A percentile compares a stretch with the other conserved stretches of the same genome.
phyloP scores from a whole-genome alignment of 2,113 vertebrate genomes.

The Vimba vimba region DNA sequence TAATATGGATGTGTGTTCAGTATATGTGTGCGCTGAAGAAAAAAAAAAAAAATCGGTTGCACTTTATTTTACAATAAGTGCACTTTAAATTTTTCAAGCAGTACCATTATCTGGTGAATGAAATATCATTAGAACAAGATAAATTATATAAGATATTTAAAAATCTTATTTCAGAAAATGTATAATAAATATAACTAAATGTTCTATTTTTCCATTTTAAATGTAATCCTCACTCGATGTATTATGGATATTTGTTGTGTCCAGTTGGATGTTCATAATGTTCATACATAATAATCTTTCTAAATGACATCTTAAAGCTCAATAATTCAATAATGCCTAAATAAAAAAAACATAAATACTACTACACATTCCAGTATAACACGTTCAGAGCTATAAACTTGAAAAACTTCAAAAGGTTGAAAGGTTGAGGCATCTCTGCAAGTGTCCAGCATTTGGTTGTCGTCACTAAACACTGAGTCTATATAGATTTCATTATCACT shows the following conservation, averaged over 20 bases:
- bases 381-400: background rate
- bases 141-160: background rate
- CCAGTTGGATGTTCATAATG: background rate
- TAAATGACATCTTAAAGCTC: background rate
- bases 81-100: background rate
- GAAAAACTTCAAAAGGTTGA: background rate
- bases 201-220: background rate
- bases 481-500: background rate
- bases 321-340: background rate
- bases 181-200: background rate
- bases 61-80: too few species aligned
- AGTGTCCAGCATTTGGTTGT: background rate
- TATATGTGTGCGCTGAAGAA: background rate
- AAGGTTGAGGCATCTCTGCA: background rate
- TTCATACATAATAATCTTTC: background rate
- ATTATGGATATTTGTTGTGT: background rate
- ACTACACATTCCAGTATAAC: background rate
- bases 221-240: too few species aligned
- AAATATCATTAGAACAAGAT: background rate
- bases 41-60: background rate
- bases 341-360: background rate
- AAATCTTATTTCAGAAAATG: background rate
- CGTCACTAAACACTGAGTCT: background rate
- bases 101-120: background rate
- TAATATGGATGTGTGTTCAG: slow-evolving; percentile 29